Base-by-base conservation (phyloP, 2,797 vertebrate genomes). In the Spinus olivaceus region DNA sequence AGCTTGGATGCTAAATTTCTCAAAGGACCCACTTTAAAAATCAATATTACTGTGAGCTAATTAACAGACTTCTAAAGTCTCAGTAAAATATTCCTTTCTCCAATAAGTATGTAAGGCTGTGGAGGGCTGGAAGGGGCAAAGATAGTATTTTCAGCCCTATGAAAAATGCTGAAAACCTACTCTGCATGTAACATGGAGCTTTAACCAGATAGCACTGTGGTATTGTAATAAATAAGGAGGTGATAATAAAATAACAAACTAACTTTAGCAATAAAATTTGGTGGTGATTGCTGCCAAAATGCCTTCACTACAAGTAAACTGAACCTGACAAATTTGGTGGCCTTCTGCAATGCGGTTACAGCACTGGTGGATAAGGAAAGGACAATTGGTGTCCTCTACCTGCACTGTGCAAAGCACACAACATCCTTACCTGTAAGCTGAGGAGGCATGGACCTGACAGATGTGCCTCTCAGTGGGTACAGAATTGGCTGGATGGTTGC, bases 11-110 rank as follows among this genome's bases (percentile, higher is more conserved):
- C n/a, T 80, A 84, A 73, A 93, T 96, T 97, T 94, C 95, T 94
- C 95, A 88, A 88, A 91, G 80, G 94, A 81, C 63, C 60, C 39
- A 91, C 70, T 96, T 94, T 53, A 92, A 96, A 90, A 95, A 94
- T 91, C 89, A 73, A 57, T 94, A 93, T 85, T 81, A 90, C 73
- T 63, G 66, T 50, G 60, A 95, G 56, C 77, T 96, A 91, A 94
- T 92, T 91, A 96, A 84, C 51, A 94, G 56, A 66, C 16, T 70
- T 78, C 25, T 85, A 71, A 73, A 94, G 57, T 92, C 33, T 57
- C 23, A 47, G 53, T 51, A 92, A 93, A 94, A 53, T 42, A 84
- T 50, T 90, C 35, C 13, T 77, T 88, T 86, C 30, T 86, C 8
- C 63, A 70, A 1, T 33, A 77, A 72, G 4, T 28, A 14, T 37